phyloP scores from a whole-genome alignment of 2,113 vertebrate genomes.

The Tragelaphus scriptus region DNA sequence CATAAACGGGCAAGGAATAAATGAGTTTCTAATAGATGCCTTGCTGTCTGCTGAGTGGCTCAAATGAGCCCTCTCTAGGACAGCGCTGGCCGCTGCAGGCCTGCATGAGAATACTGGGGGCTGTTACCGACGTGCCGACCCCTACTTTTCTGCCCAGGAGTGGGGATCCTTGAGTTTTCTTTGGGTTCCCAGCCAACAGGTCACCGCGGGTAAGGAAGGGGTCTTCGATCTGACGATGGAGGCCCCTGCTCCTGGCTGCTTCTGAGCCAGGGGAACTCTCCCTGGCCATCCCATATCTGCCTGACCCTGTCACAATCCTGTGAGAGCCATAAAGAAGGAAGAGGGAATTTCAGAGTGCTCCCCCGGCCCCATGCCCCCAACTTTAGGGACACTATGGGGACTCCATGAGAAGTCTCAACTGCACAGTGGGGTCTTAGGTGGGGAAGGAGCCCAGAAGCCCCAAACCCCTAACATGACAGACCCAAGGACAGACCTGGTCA shows the following conservation, averaged over 20 bases:
- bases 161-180: neutral
- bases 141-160: neutral
- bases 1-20: neutral
- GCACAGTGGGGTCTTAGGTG: neutral
- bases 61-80: neutral
- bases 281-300: neutral
- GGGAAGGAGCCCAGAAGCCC: neutral
- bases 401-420: neutral
- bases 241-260: neutral
- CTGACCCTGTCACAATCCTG: neutral
- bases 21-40: neutral
- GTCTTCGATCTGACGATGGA: neutral
- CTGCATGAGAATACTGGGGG: fast-evolving
- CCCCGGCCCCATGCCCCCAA: neutral
- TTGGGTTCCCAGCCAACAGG: neutral
- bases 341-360: neutral
- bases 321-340: neutral
- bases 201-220: neutral
- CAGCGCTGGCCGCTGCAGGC: neutral
- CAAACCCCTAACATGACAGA: neutral
- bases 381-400: neutral
- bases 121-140: fast-evolving
- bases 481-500: neutral
- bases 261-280: neutral
- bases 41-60: neutral